Evolutionary conservation across 2,113 vertebrate species (phyloP), one percentile per base, ranked within the genome.

Genomic region (Chauna torquata): DNA sequence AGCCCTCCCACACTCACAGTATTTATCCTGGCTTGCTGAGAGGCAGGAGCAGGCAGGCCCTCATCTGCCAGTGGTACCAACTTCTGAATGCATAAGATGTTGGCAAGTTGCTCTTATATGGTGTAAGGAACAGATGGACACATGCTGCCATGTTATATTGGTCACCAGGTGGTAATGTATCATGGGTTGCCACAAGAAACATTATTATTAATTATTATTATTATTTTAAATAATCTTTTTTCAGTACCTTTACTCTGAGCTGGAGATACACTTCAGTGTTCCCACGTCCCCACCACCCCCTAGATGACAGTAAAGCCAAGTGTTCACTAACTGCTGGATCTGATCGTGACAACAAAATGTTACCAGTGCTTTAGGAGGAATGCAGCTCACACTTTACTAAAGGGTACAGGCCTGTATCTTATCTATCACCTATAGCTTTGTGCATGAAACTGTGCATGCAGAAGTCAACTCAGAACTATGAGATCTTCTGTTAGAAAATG

Each of bases 41-140:
- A 80, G 20, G 9, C 24, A 34, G 49, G 58, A 84, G 38, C 62
- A 68, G 52, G n/a, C 42, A 49, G 17, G 14, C 3, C 5, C 20
- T 14, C 2, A 0, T 16, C n/a, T 58, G 19, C 25, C 18, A 0
- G 0, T 16, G 18, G 22, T 34, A 27, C 28, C 36, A 9, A 34
- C 18, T 52, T 50, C 78, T 57, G 30, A 38, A 71, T 2, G 1
- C 8, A 6, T 11, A 8, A 25, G 50, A 52, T 62, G 61, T 75
- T 9, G 64, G 18, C 16, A 59, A n/a, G 24, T 55, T 59, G n/a
- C 9, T 45, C 8, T 47, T 40, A 6, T 11, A 19, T 3, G 1
- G 2, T 12, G 9, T 3, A 78, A 25, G 36, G 25, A 86, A 14
- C 47, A 76, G 57, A 20, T 3, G 4, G 23, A 44, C 44, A 36